A percentile compares a stretch with the other conserved stretches of the same genome.
Conservation (phyloP, 2,888 invertebrate species). For the Gerosis bhagava region DNA sequence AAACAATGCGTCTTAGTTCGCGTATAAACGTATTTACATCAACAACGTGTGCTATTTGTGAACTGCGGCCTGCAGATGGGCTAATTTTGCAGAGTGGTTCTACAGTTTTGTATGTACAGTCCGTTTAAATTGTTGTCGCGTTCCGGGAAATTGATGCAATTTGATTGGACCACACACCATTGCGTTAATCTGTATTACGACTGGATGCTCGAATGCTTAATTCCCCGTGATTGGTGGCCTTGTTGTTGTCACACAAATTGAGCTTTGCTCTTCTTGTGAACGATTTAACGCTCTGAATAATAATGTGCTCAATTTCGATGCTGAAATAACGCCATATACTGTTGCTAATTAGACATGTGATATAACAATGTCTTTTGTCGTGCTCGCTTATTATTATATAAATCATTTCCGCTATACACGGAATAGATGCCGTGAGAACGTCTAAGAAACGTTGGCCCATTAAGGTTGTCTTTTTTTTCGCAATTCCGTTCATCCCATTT, state of each 20-base stretch:
- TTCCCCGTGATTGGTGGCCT: conserved; percentile 35
- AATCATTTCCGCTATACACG: conserved; percentile 49
- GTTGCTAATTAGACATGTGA: conserved; percentile 24
- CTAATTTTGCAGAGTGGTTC: conserved; percentile 24
- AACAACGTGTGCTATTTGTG: conserved; percentile 21
- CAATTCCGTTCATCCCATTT: conserved; percentile 19
- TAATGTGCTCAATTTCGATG: conserved; percentile 17
- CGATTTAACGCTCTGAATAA: conserved; percentile 15
- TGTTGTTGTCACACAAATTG: conserved; percentile 28
- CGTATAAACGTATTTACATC: conserved; percentile 27
- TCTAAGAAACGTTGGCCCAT: conserved; percentile 42
- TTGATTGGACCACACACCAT: conserved; percentile 33
- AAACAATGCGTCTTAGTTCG: conserved; percentile 36
- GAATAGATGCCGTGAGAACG: conserved; percentile 59
- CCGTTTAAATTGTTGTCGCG: conserved; percentile 24
- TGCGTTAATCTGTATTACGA: conserved; percentile 38
- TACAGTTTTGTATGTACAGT: conserved; percentile 20
- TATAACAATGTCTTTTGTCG: conserved; percentile 18
- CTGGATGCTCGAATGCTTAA: conserved; percentile 33
- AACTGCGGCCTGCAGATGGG: conserved; percentile 25
- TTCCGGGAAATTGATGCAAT: conserved; percentile 29
- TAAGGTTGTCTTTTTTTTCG: conserved; percentile 35
- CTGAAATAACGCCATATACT: conserved; percentile 13
- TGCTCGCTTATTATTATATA: conserved; percentile 31
- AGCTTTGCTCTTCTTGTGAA: conserved; percentile 17